Conservation (phyloP, 2,113 vertebrate genomes). For the Brachyhypopomus gauderio region DNA sequence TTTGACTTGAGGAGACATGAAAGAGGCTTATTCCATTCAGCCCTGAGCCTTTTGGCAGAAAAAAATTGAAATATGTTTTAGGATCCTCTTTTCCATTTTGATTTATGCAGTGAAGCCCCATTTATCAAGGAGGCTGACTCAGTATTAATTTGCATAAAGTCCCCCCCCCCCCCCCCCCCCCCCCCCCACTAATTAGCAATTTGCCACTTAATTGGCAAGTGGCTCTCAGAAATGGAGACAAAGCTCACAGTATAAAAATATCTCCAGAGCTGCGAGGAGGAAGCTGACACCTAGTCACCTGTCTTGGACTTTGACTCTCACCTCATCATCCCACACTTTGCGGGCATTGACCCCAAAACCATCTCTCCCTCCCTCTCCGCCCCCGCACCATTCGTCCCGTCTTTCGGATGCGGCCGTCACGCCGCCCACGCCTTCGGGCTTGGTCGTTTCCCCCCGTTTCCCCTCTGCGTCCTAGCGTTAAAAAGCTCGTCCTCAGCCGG, state of each 20-base stretch:
- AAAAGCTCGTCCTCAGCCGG: neutral
- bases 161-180: constrained; percentile 62
- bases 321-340: constrained; percentile 38
- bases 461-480: neutral
- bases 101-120: constrained; percentile 80
- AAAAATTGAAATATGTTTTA: constrained; percentile 64
- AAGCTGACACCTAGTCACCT: constrained; percentile 39
- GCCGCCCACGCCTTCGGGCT: too few relatives aligned
- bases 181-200: constrained; percentile 83
- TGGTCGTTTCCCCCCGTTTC: too few relatives aligned
- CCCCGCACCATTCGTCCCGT: too few relatives aligned
- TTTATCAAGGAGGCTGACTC: constrained; percentile 82
- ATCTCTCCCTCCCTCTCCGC: neutral
- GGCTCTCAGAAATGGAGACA: constrained; percentile 73
- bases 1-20: constrained; percentile 81
- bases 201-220: constrained; percentile 82
- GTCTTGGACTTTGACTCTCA: constrained; percentile 16
- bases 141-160: constrained; percentile 81
- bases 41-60: constrained; percentile 76
- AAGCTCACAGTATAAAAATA: constrained; percentile 75
- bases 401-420: too few relatives aligned
- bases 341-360: constrained; percentile 25
- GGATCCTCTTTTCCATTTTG: constrained; percentile 73
- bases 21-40: constrained; percentile 79
- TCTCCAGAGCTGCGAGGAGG: constrained; percentile 68